Conservation (phyloP, 2,113 vertebrate genomes). For the Speoplatyrhinus poulsoni region DNA sequence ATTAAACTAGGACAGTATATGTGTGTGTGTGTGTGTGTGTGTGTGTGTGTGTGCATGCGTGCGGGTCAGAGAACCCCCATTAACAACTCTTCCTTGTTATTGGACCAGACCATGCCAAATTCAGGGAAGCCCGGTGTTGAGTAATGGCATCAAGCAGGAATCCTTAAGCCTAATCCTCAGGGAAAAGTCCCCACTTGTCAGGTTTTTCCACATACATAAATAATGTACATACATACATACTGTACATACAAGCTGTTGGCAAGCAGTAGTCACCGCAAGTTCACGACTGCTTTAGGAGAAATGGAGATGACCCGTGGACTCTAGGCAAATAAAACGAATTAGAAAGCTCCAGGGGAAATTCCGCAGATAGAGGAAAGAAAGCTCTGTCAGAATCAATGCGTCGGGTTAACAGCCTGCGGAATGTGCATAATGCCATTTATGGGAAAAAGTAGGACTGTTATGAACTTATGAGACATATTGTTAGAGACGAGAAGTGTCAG, state of each 20-base stretch:
- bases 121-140: slow-evolving; percentile 28
- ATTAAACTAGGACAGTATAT: no score
- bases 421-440: slow-evolving; percentile 35
- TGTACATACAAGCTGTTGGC: not conserved
- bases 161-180: slow-evolving; percentile 20
- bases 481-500: slow-evolving; percentile 44
- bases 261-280: slow-evolving; percentile 6
- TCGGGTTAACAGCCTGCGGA: slow-evolving; percentile 49
- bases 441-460: slow-evolving; percentile 42
- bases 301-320: slow-evolving; percentile 11
- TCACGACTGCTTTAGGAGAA: not conserved
- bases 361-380: slow-evolving; percentile 57
- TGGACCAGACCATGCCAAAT: not conserved
- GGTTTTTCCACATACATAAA: slow-evolving; percentile 17
- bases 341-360: slow-evolving; percentile 53
- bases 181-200: slow-evolving; percentile 15
- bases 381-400: slow-evolving; percentile 35
- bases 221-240: slow-evolving; percentile 1
- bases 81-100: slow-evolving; percentile 15
- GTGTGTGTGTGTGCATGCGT: not conserved
- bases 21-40: no score
- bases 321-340: slow-evolving; percentile 52
- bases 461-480: not conserved
- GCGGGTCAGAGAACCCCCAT: slow-evolving; percentile 33
- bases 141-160: slow-evolving; percentile 28